Evolutionary conservation across 2,797 vertebrate species (phyloP), one percentile per base, ranked within the genome.

Genomic region (Percopsis omiscomaycus): DNA sequence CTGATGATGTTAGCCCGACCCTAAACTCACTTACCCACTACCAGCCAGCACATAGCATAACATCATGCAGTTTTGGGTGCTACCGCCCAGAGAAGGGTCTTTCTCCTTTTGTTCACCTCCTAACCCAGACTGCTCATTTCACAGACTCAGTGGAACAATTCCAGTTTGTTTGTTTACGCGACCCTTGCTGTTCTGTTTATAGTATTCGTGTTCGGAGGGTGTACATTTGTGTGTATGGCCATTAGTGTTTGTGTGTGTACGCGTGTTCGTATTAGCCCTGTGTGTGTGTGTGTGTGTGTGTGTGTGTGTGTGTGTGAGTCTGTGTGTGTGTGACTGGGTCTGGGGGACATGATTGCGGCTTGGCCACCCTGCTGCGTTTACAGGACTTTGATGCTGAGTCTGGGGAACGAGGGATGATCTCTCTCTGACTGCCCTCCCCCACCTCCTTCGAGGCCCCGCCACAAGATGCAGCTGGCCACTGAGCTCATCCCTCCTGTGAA

Each of bases 281-380:
- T 55, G 53, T 47, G 8, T 55, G 13, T 15, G 16, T 45, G 52
- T 56, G 2, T 51, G 29, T n/a, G 29, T 66, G 47, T 74, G 15
- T 28, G 60, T 66, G 53, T 61, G 46, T 59, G 16, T 45, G 52
- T 56, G 2, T 51, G 29, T n/a, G 29, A 56, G 68, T 29, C 4
- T 66, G 47, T 74, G 15, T 28, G 60, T 66, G 53, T 61, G 46
- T 59, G 53, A 55, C 42, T 61, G 64, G 60, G 55, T 55, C 80
- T 74, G 58, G 61, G 73, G 68, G 54, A 72, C 82, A 80, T 81
- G 68, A 77, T 82, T 89, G 68, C 70, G 75, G 71, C 66, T 88
- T 89, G 86, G 78, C 74, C 74, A 85, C 84, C 84, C 48, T 69
- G 55, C 79, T 92, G 88, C 64, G 84, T 89, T 92, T 88, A 83